Evolutionary conservation across 2,797 vertebrate genomes (phyloP).

Genomic region (Muscicapa striata): DNA sequence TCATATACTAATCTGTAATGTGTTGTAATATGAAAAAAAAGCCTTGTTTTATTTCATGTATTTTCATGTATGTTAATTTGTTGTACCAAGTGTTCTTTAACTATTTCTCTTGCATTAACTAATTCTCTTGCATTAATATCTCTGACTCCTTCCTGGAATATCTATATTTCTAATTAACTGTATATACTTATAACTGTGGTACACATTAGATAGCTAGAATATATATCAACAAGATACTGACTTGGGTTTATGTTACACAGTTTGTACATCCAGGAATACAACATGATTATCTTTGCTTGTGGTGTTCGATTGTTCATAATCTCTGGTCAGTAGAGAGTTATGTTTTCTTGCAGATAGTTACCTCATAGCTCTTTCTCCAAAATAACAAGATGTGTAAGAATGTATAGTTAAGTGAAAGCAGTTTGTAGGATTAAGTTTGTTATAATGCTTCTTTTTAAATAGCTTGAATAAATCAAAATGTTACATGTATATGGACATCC

Average conservation of each 20-base stretch:
- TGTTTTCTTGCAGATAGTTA: neutral
- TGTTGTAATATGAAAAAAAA: neutral
- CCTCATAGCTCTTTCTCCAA: neutral
- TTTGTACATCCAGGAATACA: neutral
- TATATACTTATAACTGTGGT: neutral
- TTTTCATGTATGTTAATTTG: neutral
- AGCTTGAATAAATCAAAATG: neutral
- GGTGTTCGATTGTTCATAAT: neutral
- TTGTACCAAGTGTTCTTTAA: neutral
- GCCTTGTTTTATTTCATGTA: neutral
- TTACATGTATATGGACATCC: neutral
- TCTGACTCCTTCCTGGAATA: neutral
- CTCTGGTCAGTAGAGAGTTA: neutral
- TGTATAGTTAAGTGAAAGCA: neutral
- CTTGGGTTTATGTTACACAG: neutral
- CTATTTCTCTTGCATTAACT: neutral
- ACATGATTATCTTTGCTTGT: neutral
- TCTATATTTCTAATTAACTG: neutral
- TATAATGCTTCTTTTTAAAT: neutral
- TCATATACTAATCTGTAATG: neutral
- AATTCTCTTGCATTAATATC: neutral
- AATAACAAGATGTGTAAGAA: neutral
- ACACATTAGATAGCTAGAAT: neutral
- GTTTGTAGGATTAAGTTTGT: neutral
- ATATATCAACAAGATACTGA: neutral